Evolutionary conservation across 2,113 vertebrate genomes (phyloP), one percentile per base, ranked within the genome.

Genomic region (Mormyrus lacerda): DNA sequence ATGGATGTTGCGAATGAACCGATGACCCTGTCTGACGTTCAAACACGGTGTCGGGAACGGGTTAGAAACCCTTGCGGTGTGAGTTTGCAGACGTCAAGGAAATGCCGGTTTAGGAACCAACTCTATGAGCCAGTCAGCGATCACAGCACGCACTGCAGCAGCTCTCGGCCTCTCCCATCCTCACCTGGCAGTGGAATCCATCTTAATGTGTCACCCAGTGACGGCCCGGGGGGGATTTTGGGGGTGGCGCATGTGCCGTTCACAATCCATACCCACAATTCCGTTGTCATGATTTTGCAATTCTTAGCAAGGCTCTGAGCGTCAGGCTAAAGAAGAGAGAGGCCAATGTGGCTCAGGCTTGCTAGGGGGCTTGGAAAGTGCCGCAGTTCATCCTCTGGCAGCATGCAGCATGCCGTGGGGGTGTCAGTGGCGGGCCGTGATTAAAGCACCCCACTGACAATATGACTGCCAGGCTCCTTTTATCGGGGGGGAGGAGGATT

Each of bases 371-470:
- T 27, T 53, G 11, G 50, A 39, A 53, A 27, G n/a, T 51, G 27
- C 50, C 27, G 15, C 50, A 39, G 85, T 87, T 87, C 85, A 35
- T 53, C n/a, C 85, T 87, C 24, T 21, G 44, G 39, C 85, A 17
- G 27, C 50, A 87, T 53, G 82, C 35, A 84, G 17, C 42, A n/a
- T 51, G 47, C 48, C 48, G 8, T 11, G n/a, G 85, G 85, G 85
- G 27, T 39, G n/a, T 87, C 27, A 17, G 31, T 47, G 50, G 27
- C 85, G 6, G 48, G 13, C 31, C 47, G 31, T 87, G 85, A 87
- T 87, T 79, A 53, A 51, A 48, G 73, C n/a, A 53, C 15, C 88
- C 88, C 24, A 24, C 73, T 53, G 88, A 53, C 69, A 83, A 83
- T 82, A 89, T 53, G 31, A 89, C 48, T 47, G 8, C n/a, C 24